Percentiles rank a stretch among this genome's conserved stretches.
phyloP scores from a whole-genome alignment of 2,797 vertebrate species.

The Apodemus agrarius region DNA sequence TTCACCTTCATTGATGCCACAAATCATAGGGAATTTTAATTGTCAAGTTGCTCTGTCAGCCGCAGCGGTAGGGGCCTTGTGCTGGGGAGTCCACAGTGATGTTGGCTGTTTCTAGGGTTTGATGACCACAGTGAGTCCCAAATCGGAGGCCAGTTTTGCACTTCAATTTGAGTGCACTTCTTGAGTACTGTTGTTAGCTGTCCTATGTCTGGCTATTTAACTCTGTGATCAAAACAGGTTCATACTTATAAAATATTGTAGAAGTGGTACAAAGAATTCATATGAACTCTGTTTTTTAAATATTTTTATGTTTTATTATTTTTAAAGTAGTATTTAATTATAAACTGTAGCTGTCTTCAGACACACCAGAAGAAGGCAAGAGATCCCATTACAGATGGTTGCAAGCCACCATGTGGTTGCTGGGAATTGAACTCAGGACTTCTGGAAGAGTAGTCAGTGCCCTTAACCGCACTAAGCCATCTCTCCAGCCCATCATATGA shows the following conservation, averaged over 20 bases:
- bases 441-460: not conserved
- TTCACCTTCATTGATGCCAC: not conserved
- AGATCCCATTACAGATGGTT: not conserved
- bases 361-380: not conserved
- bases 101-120: not conserved
- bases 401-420: not conserved
- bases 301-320: not conserved
- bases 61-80: not conserved
- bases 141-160: not conserved
- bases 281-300: not conserved
- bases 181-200: not conserved
- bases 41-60: not conserved
- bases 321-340: not conserved
- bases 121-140: no score
- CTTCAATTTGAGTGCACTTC: not conserved
- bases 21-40: rapidly evolving
- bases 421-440: not conserved
- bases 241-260: conserved; percentile 17
- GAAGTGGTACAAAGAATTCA: not conserved
- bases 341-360: not conserved
- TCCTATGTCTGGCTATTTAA: not conserved
- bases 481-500: not conserved
- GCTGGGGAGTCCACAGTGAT: not conserved
- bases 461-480: not conserved
- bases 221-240: conserved; percentile 31